These are phyloP conservation scores for Stegophylla sp. DNA, from an alignment of 2,888 invertebrate species.

Conservation along the genomic window DNA sequence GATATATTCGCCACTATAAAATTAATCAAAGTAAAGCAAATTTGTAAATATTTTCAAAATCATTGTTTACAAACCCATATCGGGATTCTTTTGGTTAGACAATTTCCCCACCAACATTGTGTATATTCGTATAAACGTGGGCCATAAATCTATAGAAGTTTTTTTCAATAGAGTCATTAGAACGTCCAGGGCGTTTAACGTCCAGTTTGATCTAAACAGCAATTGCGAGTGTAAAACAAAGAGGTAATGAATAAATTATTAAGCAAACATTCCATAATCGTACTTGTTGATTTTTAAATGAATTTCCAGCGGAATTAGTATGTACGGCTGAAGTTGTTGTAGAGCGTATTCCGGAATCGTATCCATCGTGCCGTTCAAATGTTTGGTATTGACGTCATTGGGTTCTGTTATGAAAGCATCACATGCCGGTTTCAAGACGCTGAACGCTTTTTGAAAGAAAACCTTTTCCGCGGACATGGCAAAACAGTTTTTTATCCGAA, in stretches of 20 bases:
- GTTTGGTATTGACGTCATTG: slow-evolving; percentile 8
- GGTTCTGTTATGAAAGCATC: slow-evolving; percentile 57
- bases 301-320: slow-evolving; percentile 67
- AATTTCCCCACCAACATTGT: slow-evolving; percentile 65
- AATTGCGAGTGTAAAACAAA: not conserved
- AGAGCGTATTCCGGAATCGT: slow-evolving; percentile 6
- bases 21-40: not conserved
- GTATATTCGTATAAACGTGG: slow-evolving; percentile 33
- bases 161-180: slow-evolving; percentile 36
- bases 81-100: slow-evolving; percentile 67
- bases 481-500: no score
- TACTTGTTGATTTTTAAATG: slow-evolving; percentile 62
- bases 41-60: not conserved
- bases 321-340: slow-evolving; percentile 68
- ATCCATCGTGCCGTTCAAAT: not conserved
- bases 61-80: slow-evolving; percentile 2
- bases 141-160: slow-evolving; percentile 21
- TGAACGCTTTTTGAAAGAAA: slow-evolving; percentile 11
- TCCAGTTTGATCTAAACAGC: slow-evolving; percentile 10
- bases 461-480: not conserved
- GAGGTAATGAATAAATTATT: not conserved
- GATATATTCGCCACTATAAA: slow-evolving; percentile 69
- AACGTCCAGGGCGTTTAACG: slow-evolving; percentile 20
- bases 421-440: slow-evolving; percentile 47
- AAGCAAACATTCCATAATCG: not conserved